phyloP scores from a whole-genome alignment of 1,140 invertebrate species.

The Drosophila carrolli region DNA sequence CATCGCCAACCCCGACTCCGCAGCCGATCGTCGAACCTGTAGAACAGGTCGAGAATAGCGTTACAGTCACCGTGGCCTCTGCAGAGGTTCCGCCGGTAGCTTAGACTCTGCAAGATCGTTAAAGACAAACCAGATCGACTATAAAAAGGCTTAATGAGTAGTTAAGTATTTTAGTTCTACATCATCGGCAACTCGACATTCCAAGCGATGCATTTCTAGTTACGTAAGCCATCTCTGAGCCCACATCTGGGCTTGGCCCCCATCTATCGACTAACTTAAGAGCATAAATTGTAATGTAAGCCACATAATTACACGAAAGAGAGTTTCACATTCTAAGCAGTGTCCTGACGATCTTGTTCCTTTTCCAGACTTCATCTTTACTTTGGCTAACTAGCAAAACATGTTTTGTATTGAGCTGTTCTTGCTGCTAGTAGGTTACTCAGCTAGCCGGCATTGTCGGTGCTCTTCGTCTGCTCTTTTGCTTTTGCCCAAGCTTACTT shows the following conservation, averaged over 20 bases:
- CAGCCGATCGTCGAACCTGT: constrained; percentile 71
- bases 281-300: constrained; percentile 24
- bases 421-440: constrained; percentile 23
- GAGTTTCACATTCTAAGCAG: constrained; percentile 7
- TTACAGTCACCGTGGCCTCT: constrained; percentile 62
- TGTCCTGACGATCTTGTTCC: constrained; percentile 10
- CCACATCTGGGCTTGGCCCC: not conserved
- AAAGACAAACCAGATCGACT: constrained; percentile 31
- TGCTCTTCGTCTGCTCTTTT: constrained; percentile 36
- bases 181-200: constrained; percentile 47
- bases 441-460: constrained; percentile 12
- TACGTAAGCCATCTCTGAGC: constrained; percentile 26
- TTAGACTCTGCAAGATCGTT: constrained; percentile 47
- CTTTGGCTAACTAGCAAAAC: constrained; percentile 18
- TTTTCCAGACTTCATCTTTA: constrained; percentile 1
- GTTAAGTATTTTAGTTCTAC: constrained; percentile 57
- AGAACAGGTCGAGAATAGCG: constrained; percentile 82
- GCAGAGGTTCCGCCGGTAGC: constrained; percentile 66
- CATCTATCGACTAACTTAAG: constrained; percentile 20
- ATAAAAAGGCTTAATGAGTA: constrained; percentile 56
- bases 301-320: constrained; percentile 7
- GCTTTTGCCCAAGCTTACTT: constrained; percentile 52
- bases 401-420: constrained; percentile 20
- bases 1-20: constrained; percentile 33
- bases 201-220: constrained; percentile 54